These are phyloP conservation scores for Pyrrhosoma nymphula DNA, from an alignment of 2,888 invertebrate species.

Conservation along the genomic window DNA sequence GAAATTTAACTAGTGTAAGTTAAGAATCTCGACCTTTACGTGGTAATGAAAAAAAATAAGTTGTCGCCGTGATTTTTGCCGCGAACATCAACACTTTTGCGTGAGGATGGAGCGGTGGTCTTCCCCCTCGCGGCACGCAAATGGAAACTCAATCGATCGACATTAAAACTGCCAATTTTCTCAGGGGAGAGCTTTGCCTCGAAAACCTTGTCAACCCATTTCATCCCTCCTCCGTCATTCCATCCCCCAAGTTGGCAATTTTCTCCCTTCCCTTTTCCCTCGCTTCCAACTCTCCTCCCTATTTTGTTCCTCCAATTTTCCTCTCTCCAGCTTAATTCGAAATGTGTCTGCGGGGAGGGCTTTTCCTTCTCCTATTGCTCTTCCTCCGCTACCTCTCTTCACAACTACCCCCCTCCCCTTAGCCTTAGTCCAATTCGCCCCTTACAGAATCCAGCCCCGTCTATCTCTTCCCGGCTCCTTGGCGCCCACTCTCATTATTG, in stretches of 20 bases:
- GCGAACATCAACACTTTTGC: background rate
- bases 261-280: background rate
- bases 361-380: background rate
- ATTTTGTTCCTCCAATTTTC: background rate
- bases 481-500: background rate
- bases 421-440: background rate
- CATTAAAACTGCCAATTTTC: background rate
- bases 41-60: background rate
- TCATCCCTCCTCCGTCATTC: background rate
- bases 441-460: background rate
- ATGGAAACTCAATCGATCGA: background rate
- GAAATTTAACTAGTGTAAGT: background rate
- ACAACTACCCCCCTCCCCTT: background rate
- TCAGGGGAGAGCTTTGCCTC: background rate
- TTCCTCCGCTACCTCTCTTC: background rate
- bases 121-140: background rate
- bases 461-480: background rate
- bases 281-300: background rate
- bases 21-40: background rate
- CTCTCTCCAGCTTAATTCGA: background rate
- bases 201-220: slow-evolving; percentile 14
- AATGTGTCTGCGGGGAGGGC: background rate
- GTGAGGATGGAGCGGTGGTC: background rate
- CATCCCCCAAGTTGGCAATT: background rate
- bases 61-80: background rate